phyloP scores from a whole-genome alignment of 2,113 vertebrate genomes.

The Synchiropus splendidus region DNA sequence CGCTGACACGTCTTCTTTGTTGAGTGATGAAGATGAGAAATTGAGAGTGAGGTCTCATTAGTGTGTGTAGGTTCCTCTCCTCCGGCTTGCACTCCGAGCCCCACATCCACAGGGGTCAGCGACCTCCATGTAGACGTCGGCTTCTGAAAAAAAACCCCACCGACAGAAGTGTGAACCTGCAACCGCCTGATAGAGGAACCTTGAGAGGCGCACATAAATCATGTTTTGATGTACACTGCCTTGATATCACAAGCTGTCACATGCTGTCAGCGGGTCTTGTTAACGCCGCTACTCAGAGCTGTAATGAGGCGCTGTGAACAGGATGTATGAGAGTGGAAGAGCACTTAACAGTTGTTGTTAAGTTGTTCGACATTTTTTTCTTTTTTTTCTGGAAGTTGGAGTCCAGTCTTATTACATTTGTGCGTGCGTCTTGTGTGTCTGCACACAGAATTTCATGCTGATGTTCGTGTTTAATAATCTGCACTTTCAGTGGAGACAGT shows the following conservation, averaged over 20 bases:
- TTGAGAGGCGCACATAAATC: constrained; percentile 55
- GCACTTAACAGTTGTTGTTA: constrained; percentile 20
- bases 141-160: neutral
- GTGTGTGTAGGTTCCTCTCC: constrained; percentile 45
- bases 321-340: constrained; percentile 33
- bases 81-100: constrained; percentile 43
- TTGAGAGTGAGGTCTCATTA: constrained; percentile 59
- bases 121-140: constrained; percentile 54
- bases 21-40: constrained; percentile 33
- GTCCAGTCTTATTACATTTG: constrained; percentile 11
- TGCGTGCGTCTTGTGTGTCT: constrained; percentile 17
- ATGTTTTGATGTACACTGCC: constrained; percentile 56
- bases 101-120: constrained; percentile 38
- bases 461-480: constrained; percentile 17
- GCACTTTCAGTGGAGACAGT: too few relatives aligned
- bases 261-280: constrained; percentile 55
- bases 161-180: constrained; percentile 37
- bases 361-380: constrained; percentile 6
- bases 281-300: constrained; percentile 52
- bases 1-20: constrained; percentile 28
- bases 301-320: constrained; percentile 51
- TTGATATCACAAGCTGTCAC: constrained; percentile 61
- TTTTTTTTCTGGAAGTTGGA: constrained; percentile 1
- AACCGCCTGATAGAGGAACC: constrained; percentile 39
- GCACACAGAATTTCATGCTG: constrained; percentile 32